These are phyloP conservation scores for Lampris incognitus DNA, from an alignment of 2,113 vertebrate species.

Conservation along the genomic window DNA sequence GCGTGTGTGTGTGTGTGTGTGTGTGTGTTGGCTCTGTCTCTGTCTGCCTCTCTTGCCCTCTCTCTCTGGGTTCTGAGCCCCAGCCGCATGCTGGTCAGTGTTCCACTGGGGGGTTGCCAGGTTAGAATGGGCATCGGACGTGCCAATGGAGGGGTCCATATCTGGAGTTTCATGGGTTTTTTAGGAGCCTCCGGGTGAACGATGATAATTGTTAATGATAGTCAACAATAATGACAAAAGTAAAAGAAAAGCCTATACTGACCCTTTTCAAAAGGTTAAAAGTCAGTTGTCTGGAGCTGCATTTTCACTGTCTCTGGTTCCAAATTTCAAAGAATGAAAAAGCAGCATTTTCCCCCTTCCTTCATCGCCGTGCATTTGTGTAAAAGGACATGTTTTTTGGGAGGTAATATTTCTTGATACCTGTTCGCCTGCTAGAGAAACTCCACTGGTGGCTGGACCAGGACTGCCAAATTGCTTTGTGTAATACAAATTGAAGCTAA, in stretches of 20 bases:
- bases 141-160: constrained; percentile 72
- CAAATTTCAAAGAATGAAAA: too few relatives aligned
- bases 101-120: constrained; percentile 83
- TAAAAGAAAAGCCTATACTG: too few relatives aligned
- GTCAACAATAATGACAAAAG: too few relatives aligned
- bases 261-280: too few relatives aligned
- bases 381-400: not conserved
- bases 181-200: too few relatives aligned
- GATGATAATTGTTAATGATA: too few relatives aligned
- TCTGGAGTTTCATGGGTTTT: constrained; percentile 1
- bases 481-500: too few relatives aligned
- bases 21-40: not conserved
- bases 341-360: too few relatives aligned
- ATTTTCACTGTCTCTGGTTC: too few relatives aligned
- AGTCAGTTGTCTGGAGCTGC: too few relatives aligned
- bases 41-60: not conserved
- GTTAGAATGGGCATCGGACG: constrained; percentile 78
- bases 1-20: not conserved
- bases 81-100: constrained; percentile 82
- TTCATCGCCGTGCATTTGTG: too few relatives aligned
- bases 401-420: constrained; percentile 83
- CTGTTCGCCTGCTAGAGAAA: constrained; percentile 83
- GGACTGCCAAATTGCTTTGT: constrained; percentile 87
- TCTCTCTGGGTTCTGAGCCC: constrained; percentile 84
- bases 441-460: constrained; percentile 87